Base-by-base conservation (phyloP, 2,113 vertebrate species). In the Chamaetylas fuelleborni region DNA sequence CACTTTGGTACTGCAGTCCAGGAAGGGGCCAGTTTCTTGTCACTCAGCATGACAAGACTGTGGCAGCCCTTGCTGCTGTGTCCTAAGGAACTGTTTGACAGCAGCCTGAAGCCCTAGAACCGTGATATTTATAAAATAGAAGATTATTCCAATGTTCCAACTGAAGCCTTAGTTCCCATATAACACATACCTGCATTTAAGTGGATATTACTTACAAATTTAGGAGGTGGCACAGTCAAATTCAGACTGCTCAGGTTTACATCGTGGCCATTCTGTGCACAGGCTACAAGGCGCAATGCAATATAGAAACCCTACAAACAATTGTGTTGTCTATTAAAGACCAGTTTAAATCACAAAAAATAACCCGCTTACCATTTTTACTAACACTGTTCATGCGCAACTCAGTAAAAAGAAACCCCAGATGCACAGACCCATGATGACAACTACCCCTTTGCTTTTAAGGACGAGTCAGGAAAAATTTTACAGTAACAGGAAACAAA, bases 251-350 rank as follows among this genome's bases (percentile, higher is more conserved):
- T 98, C 84, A 99, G 88, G 88, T 96, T 98, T 31, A 99, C 98
- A 14, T 99, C 99, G 1, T 99, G 99, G 51, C 99, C 98, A 1
- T 98, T 99, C 98, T 99, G 99, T 4, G 99, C 99, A 48, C 99
- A 99, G 0, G 99, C 99, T 36, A 99, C 99, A 2, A 99, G 98
- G 54, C 99, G 98, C 87, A 99, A 96, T 0, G 99, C 99, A 1
- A 99, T 97, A 6, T 98, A 99, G 94, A 99, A 99, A 50, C 99
- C 99, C 99, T 99, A 78, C 19, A 64, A 97, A 95, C 40, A 65
- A 34, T 5, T 42, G 34, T n/a, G 34, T 7, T 14, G 57, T 38
- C 40, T 51, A 14, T 58, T 72, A 81, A 42, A 65, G 62, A 40
- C 4, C 43, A 40, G 31, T 22, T 51, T 29, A 20, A 24, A 33